Conservation (phyloP, 2,888 invertebrate genomes). For the Metacarcinus magister region DNA sequence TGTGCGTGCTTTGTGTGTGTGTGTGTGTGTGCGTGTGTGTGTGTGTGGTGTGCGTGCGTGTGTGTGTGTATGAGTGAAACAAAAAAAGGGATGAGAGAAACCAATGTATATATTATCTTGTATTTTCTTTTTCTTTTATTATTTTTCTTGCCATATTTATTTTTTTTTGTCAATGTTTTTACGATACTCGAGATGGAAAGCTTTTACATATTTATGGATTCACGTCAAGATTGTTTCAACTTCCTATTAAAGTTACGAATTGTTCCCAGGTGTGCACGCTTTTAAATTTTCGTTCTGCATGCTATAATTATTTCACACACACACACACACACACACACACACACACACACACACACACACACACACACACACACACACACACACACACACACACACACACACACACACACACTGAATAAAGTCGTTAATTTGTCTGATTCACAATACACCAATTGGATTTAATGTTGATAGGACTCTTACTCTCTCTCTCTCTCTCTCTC, state of each 20-base stretch:
- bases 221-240: background rate
- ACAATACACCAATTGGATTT: background rate
- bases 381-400: background rate
- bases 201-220: no score
- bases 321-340: slow-evolving; percentile 32
- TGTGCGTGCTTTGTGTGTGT: slow-evolving; percentile 19
- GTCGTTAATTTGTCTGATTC: background rate
- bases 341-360: slow-evolving; percentile 6
- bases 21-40: slow-evolving; percentile 15
- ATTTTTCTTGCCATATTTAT: no score
- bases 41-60: background rate
- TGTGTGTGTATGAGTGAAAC: background rate
- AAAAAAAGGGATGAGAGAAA: no score
- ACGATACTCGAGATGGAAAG: no score
- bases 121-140: background rate
- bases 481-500: background rate
- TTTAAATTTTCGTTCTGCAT: no score
- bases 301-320: background rate
- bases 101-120: background rate
- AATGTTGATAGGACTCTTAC: background rate
- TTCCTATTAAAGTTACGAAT: background rate
- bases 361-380: slow-evolving; percentile 26
- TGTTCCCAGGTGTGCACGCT: no score
- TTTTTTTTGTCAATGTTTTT: no score
- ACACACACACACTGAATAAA: background rate